Conservation (phyloP, 2,113 vertebrate genomes). For the Orthonyx spaldingii region DNA sequence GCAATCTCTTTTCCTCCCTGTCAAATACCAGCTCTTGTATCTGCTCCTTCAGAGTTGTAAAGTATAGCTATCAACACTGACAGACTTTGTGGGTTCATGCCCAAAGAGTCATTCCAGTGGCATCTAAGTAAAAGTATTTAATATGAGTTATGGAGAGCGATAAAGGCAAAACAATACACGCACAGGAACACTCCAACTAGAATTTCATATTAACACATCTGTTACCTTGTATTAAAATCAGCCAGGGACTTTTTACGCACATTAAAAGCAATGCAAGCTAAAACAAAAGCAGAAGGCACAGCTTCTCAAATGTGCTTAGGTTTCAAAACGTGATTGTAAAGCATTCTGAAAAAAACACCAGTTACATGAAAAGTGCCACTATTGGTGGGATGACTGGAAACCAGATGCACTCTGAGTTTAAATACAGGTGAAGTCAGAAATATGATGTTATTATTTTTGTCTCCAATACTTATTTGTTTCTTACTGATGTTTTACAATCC, state of each 20-base stretch:
- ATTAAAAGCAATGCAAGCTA: background rate
- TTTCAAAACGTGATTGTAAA: background rate
- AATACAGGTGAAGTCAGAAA: background rate
- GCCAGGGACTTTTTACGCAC: background rate
- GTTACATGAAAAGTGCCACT: background rate
- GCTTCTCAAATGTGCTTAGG: background rate
- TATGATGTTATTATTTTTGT: background rate
- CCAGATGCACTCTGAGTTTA: background rate
- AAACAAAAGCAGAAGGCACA: constrained; percentile 1
- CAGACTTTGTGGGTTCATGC: background rate
- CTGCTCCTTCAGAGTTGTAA: background rate
- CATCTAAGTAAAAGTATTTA: background rate
- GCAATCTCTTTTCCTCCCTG: background rate
- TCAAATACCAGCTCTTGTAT: background rate
- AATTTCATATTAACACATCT: background rate
- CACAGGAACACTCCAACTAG: background rate
- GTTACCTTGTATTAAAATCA: background rate
- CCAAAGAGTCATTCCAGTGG: background rate
- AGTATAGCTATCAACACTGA: background rate
- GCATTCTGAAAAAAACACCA: background rate
- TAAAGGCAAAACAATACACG: background rate
- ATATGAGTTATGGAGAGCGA: background rate
- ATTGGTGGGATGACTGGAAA: background rate
- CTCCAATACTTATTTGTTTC: background rate
- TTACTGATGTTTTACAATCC: background rate